These are phyloP conservation scores for Carposina sasakii DNA, from an alignment of 1,140 invertebrate genomes.

Conservation along the genomic window DNA sequence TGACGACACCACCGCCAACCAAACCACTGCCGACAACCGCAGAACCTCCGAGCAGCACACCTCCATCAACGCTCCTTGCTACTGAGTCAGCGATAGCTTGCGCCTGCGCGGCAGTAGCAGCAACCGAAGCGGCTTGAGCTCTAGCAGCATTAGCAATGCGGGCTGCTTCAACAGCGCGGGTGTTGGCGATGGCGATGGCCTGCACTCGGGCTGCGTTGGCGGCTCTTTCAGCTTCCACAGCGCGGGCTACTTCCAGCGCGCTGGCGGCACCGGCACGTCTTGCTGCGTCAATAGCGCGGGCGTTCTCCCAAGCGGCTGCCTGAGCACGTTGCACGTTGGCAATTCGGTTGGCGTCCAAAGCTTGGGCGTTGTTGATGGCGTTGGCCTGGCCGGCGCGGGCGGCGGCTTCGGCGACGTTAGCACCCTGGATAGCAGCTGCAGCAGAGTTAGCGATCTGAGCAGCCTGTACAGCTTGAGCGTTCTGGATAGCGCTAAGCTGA, in stretches of 20 bases:
- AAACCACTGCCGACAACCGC: slow-evolving; percentile 19
- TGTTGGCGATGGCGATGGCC: slow-evolving; percentile 55
- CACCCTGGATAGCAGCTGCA: slow-evolving; percentile 54
- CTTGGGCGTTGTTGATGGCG: slow-evolving; percentile 56
- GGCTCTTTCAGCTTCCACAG: slow-evolving; percentile 48
- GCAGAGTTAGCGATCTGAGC: slow-evolving; percentile 55
- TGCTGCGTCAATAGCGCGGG: slow-evolving; percentile 50
- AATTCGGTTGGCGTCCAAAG: slow-evolving; percentile 50
- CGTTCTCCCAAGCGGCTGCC: slow-evolving; percentile 56
- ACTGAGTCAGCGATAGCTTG: slow-evolving; percentile 55
- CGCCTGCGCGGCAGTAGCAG: slow-evolving; percentile 50
- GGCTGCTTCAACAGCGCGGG: slow-evolving; percentile 51
- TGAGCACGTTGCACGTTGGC: slow-evolving; percentile 58
- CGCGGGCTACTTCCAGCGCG: slow-evolving; percentile 45
- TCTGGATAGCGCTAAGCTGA: slow-evolving; percentile 59
- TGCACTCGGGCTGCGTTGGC: slow-evolving; percentile 58
- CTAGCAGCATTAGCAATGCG: slow-evolving; percentile 56
- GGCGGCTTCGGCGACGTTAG: slow-evolving; percentile 48
- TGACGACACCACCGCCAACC: slow-evolving; percentile 19
- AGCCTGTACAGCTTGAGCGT: slow-evolving; percentile 60
- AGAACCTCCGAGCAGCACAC: slow-evolving; percentile 34
- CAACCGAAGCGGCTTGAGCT: slow-evolving; percentile 52
- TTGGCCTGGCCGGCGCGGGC: slow-evolving; percentile 49
- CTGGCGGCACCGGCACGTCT: slow-evolving; percentile 47
- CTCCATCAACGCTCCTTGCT: slow-evolving; percentile 45